Conservation (phyloP, 2,113 vertebrate genomes). For the Ciconia stormi region DNA sequence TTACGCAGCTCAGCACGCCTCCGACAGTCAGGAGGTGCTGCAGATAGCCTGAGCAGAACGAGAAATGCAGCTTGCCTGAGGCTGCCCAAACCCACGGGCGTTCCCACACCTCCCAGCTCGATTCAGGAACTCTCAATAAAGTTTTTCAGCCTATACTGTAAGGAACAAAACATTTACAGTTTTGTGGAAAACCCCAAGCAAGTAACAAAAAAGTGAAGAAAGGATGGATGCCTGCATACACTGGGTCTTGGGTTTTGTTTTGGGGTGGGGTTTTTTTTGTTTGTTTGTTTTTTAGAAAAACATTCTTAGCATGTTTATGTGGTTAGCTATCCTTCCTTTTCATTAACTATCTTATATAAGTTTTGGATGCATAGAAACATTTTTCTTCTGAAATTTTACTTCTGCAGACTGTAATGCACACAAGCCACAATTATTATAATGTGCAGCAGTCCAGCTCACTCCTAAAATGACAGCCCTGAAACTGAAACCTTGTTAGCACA, state of each 20-base stretch:
- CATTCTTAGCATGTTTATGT: too few relatives aligned
- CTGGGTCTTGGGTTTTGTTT: background rate
- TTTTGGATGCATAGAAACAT: background rate
- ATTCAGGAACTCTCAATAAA: background rate
- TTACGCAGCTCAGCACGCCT: background rate
- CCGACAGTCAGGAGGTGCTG: background rate
- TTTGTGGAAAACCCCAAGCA: background rate
- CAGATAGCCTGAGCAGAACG: background rate
- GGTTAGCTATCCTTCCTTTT: background rate
- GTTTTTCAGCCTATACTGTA: background rate
- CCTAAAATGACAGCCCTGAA: background rate
- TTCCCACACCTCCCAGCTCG: fast-evolving
- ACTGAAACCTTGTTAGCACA: background rate
- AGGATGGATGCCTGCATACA: background rate
- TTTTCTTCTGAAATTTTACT: background rate
- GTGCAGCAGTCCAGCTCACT: background rate
- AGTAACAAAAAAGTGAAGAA: background rate
- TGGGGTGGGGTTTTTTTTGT: background rate
- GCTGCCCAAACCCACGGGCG: background rate
- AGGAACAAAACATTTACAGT: fast-evolving
- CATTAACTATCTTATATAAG: background rate
- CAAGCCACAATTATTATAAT: background rate
- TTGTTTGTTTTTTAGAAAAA: background rate
- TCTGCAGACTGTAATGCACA: background rate
- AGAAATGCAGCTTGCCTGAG: background rate